Evolutionary conservation across 2,888 invertebrate species (phyloP).

Genomic region (Andrena camellia): DNA sequence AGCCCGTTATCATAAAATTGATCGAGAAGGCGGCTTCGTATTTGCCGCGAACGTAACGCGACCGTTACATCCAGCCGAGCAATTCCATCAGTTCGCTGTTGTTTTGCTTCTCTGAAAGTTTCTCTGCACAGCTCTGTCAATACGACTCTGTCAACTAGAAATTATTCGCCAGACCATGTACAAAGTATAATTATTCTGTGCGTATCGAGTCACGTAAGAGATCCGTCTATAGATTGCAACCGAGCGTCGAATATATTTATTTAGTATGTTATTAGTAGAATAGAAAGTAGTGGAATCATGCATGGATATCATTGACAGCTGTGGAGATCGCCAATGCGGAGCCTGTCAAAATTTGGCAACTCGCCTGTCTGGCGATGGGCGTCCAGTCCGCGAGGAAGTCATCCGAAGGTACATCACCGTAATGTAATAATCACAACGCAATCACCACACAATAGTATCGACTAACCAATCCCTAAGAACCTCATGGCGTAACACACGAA

Average conservation of each 20-base stretch:
- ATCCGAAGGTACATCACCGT: slow-evolving; percentile 81
- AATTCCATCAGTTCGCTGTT: slow-evolving; percentile 12
- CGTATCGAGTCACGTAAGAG: slow-evolving; percentile 7
- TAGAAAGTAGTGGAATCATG: slow-evolving; percentile 77
- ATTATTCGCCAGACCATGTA: not conserved
- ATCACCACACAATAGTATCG: slow-evolving; percentile 54
- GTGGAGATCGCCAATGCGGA: slow-evolving; percentile 83
- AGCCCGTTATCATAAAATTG: slow-evolving; percentile 10
- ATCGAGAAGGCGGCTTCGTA: slow-evolving; percentile 14
- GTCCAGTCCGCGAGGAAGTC: slow-evolving; percentile 82
- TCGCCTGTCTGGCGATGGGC: slow-evolving; percentile 83
- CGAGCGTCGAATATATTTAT: slow-evolving; percentile 20
- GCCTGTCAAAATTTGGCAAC: slow-evolving; percentile 83
- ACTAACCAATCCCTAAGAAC: slow-evolving; percentile 38
- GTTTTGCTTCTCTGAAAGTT: slow-evolving; percentile 22
- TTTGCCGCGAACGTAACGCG: not conserved
- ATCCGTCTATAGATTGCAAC: not conserved
- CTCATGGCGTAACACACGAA: slow-evolving; percentile 7
- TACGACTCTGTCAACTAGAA: not conserved
- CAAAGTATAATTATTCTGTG: not conserved
- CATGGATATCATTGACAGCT: slow-evolving; percentile 82
- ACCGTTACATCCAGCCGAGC: not conserved
- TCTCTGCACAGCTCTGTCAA: not conserved
- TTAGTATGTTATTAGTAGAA: slow-evolving; percentile 62
- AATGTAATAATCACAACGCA: slow-evolving; percentile 67